These are phyloP conservation scores for Blennius ocellaris DNA, from an alignment of 2,113 vertebrate genomes.

Conservation along the genomic window DNA sequence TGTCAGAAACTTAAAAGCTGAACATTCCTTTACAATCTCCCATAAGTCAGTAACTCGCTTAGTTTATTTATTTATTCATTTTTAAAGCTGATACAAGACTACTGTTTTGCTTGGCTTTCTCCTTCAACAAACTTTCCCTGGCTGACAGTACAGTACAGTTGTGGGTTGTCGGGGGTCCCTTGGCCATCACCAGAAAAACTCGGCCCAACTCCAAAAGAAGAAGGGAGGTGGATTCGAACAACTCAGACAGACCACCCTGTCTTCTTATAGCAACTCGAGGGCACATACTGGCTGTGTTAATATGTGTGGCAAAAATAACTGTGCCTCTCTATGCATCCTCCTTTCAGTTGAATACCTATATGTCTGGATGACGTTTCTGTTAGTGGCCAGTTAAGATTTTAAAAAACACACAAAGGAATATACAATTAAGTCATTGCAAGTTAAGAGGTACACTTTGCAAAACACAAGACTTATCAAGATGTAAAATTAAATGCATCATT, in stretches of 20 bases:
- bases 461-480: neutral
- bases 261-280: conserved; percentile 66
- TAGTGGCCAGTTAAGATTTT: too few species aligned
- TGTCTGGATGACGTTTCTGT: conserved; percentile 26
- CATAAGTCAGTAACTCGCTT: conserved; percentile 32
- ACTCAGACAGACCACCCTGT: conserved; percentile 45
- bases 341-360: conserved; percentile 59
- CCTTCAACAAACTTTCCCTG: conserved; percentile 58
- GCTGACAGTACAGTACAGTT: conserved; percentile 61
- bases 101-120: conserved; percentile 49
- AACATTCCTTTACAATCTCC: conserved; percentile 24
- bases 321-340: conserved; percentile 58
- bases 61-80: neutral
- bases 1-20: conserved; percentile 16
- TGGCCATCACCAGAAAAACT: conserved; percentile 58
- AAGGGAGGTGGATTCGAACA: conserved; percentile 60
- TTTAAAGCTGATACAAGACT: conserved; percentile 25
- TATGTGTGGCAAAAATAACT: conserved; percentile 59
- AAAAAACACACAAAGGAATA: too few species aligned
- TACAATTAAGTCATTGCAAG: too few species aligned
- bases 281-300: conserved; percentile 56
- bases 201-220: conserved; percentile 61
- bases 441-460: neutral
- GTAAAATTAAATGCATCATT: neutral
- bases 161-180: conserved; percentile 50